Evolutionary conservation across 2,797 vertebrate species (phyloP).

Genomic region (Poliocrania exsul): DNA sequence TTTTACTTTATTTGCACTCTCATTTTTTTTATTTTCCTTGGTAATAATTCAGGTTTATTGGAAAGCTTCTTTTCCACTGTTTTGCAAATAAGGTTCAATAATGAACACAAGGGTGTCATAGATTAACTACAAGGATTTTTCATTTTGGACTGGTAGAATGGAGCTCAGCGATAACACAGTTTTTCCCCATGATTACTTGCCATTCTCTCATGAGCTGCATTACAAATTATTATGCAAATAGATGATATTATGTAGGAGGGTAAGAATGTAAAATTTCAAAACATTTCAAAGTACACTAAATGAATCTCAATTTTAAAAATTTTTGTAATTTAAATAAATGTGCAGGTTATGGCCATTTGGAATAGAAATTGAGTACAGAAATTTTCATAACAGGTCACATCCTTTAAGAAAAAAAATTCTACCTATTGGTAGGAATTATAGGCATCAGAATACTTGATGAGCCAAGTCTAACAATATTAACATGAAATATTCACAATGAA

Average conservation of each 20-base stretch:
- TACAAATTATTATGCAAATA: neutral
- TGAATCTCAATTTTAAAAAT: neutral
- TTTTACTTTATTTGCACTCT: neutral
- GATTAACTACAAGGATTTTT: neutral
- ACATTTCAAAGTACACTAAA: neutral
- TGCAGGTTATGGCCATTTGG: neutral
- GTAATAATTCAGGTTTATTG: neutral
- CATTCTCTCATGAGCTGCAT: neutral
- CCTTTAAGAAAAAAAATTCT: neutral
- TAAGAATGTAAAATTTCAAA: neutral
- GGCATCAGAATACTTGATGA: neutral
- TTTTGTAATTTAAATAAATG: neutral
- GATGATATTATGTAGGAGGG: neutral
- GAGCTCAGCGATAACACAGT: neutral
- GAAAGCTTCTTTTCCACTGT: neutral
- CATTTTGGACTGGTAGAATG: neutral
- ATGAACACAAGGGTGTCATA: neutral
- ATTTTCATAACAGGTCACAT: neutral
- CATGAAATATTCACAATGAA: neutral
- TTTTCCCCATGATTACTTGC: neutral
- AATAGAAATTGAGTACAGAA: neutral
- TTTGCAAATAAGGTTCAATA: neutral
- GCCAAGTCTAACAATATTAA: neutral
- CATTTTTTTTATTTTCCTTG: neutral
- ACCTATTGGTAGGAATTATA: neutral